Conservation (phyloP, 2,113 vertebrate genomes). For the Crotalus viridis region DNA sequence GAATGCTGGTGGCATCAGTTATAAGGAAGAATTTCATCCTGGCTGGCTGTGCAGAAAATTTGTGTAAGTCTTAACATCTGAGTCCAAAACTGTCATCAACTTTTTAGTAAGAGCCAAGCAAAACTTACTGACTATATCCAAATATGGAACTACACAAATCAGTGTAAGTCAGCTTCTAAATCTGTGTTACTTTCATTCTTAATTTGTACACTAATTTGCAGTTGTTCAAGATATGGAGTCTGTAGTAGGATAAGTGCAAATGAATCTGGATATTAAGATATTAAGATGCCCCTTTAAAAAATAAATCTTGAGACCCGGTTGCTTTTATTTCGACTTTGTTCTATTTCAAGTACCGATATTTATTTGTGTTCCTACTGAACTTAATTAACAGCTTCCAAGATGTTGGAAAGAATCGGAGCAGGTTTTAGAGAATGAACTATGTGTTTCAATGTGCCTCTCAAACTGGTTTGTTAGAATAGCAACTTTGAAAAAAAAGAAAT, state of each 20-base stretch:
- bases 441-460: slow-evolving; percentile 15
- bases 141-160: not conserved
- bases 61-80: not conserved
- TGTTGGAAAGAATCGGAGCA: slow-evolving; percentile 4
- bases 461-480: slow-evolving; percentile 12
- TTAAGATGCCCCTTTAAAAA: not conserved
- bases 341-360: slow-evolving; percentile 1
- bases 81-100: not conserved
- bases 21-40: not conserved
- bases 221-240: not conserved
- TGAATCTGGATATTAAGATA: not conserved
- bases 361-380: not conserved
- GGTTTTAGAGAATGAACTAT: not conserved
- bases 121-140: not conserved
- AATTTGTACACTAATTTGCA: not conserved
- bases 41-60: not conserved
- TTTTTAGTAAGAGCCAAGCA: not conserved
- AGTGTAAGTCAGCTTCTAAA: not conserved
- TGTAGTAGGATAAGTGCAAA: not conserved
- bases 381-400: slow-evolving; percentile 18
- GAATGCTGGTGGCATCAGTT: not conserved
- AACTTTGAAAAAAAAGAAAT: not conserved
- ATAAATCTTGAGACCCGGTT: not conserved
- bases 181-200: not conserved
- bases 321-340: slow-evolving; percentile 1